A percentile compares a stretch with the other conserved stretches of the same genome.
These are phyloP conservation scores for Ceratina australensis DNA, from an alignment of 1,140 invertebrate species.

Conservation along the genomic window DNA sequence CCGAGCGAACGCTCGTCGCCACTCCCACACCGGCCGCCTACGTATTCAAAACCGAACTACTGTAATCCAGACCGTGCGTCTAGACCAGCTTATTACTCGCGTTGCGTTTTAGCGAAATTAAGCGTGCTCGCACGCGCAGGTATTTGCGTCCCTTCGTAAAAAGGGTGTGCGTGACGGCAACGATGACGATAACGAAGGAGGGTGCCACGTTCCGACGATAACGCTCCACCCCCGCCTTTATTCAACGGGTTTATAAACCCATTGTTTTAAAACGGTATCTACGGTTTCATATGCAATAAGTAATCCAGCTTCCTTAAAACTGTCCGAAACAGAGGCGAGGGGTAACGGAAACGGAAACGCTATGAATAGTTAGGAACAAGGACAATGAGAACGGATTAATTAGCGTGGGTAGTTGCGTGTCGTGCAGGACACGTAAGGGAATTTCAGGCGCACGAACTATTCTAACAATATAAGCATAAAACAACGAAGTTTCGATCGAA, in stretches of 20 bases:
- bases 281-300: background rate
- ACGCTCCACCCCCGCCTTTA: no score
- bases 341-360: slow-evolving; percentile 34
- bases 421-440: slow-evolving; percentile 60
- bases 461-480: background rate
- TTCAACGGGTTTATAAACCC: no score
- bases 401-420: slow-evolving; percentile 75
- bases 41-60: slow-evolving; percentile 59
- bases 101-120: slow-evolving; percentile 65
- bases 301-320: background rate
- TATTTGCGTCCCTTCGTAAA: background rate
- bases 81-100: slow-evolving; percentile 64
- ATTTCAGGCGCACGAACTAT: background rate
- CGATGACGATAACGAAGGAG: no score
- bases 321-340: slow-evolving; percentile 2
- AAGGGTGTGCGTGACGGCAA: no score
- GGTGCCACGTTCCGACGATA: no score
- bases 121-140: slow-evolving; percentile 20
- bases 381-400: slow-evolving; percentile 68
- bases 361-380: slow-evolving; percentile 26
- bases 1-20: slow-evolving; percentile 51
- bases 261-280: background rate
- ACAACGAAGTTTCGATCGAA: background rate
- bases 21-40: slow-evolving; percentile 64
- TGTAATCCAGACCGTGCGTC: slow-evolving; percentile 50